Evolutionary conservation across 2,888 invertebrate genomes (phyloP), one percentile per base, ranked within the genome.

Genomic region (Apomyelois bistriatella): DNA sequence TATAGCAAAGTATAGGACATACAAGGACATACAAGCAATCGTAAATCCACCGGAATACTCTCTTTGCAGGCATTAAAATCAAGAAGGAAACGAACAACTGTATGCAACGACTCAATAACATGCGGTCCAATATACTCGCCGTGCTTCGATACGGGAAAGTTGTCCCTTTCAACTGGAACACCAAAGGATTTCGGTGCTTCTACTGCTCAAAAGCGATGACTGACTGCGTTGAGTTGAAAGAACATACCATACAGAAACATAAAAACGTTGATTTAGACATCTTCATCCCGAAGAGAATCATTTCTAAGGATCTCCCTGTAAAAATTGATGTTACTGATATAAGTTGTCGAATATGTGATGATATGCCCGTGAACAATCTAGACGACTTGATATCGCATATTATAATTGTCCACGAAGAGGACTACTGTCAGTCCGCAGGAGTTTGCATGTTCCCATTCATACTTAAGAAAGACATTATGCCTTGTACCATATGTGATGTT

Each of bases 101-200:
- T 61, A 60, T 72, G 65, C 73, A 76, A 59, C 77, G 79, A 1
- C 79, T 85, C 28, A 53, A 55, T 58, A 69, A 58, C 53, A 64
- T 79, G 30, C 62, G 85, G 55, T 70, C 65, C 57, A 86, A 86
- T 57, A 70, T 86, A 2, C 59, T 68, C 49, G 59, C 61, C 43
- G 60, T 85, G 35, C 79, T 86, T 0, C 74, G 70, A 51, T 83
- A 80, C 56, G 77, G 83, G 6, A 76, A 71, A 52, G 72, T 80
- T 6, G 52, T 76, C 0, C 86, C 85, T 0, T 86, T 86, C 65
- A 72, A 71, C 46, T 86, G 86, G 85, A 78, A 74, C 47, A 82
- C 83, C 0, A 75, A 72, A 53, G 84, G 84, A 0, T 85, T 71
- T 60, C 66, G 72, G 43, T 85, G 86, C 57, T 84, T 86, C 66